Base-by-base conservation (phyloP, 2,113 vertebrate species). In the Pterocles orientalis region DNA sequence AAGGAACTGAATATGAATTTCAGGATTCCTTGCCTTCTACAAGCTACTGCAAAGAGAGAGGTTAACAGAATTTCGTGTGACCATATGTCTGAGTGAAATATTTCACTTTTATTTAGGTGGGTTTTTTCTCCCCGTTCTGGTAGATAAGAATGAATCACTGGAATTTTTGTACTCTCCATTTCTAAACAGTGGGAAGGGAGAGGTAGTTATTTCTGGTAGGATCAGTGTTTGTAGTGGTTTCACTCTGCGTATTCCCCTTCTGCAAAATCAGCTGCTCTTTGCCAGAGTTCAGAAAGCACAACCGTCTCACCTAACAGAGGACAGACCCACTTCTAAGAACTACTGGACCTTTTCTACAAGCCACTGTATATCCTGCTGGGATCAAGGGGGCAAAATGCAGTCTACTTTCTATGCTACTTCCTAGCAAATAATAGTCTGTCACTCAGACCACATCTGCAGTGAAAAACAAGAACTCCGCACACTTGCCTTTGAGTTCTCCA, bases 131-230 rank as follows among this genome's bases (percentile, higher is more conserved):
- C 62, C 45, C 16, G 3, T 86, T 95, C 82, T 86, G 71, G 75
- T 70, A 95, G 91, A 95, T 92, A 90, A 95, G 88, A 93, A 96
- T 96, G 95, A 97, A 96, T 95, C 93, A 95, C 82, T 87, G 91
- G 90, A 95, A 87, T 91, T 93, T 97, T 91, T 87, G 29, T 94
- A 95, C 92, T 96, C 82, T 96, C 94, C 62, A 72, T 95, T 95
- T 96, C 90, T 95, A 91, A 95, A 66, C 31, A 82, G 58, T 66
- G 50, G 61, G 54, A 84, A 94, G 68, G 61, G 75, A 82, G 47
- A 90, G 31, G 5, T 82, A 41, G 47, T 85, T 93, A 95, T 96
- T 95, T 96, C 70, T 92, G 39, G 81, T 48, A 86, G 92, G 47
- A 92, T 89, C 53, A 50, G 41, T 2, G 2, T 65, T 82, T 91